A percentile compares a stretch with the other conserved stretches of the same genome.
Evolutionary conservation across 2,797 vertebrate genomes (phyloP).

Genomic region (Steatocranus sp.): DNA sequence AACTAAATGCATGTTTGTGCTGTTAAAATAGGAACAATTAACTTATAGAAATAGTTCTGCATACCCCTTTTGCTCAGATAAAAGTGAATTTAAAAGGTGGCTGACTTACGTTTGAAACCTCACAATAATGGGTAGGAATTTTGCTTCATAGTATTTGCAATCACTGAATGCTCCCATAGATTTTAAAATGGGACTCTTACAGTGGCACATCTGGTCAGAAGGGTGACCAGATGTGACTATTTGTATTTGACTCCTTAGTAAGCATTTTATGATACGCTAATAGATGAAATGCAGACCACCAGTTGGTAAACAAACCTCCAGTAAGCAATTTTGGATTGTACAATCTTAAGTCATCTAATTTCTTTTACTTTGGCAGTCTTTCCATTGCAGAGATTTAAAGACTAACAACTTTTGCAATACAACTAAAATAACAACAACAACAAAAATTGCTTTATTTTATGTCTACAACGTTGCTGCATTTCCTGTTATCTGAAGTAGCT

Average conservation of each 20-base stretch:
- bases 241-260: neutral
- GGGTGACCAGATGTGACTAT: neutral
- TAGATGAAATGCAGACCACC: neutral
- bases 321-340: neutral
- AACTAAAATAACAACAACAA: neutral
- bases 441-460: neutral
- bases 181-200: neutral
- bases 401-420: neutral
- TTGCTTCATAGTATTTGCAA: neutral
- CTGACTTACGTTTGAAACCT: neutral
- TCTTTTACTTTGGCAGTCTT: neutral
- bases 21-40: neutral
- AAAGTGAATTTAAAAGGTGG: rapidly evolving
- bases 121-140: neutral
- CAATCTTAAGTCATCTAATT: neutral
- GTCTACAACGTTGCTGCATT: neutral
- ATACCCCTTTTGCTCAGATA: neutral
- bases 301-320: neutral
- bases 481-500: neutral
- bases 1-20: neutral
- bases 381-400: neutral
- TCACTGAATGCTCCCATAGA: neutral
- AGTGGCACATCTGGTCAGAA: neutral
- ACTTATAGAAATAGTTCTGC: neutral
- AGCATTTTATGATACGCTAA: neutral